Conservation (phyloP, 2,888 invertebrate genomes). For the Rotaria magnacalcarata region DNA sequence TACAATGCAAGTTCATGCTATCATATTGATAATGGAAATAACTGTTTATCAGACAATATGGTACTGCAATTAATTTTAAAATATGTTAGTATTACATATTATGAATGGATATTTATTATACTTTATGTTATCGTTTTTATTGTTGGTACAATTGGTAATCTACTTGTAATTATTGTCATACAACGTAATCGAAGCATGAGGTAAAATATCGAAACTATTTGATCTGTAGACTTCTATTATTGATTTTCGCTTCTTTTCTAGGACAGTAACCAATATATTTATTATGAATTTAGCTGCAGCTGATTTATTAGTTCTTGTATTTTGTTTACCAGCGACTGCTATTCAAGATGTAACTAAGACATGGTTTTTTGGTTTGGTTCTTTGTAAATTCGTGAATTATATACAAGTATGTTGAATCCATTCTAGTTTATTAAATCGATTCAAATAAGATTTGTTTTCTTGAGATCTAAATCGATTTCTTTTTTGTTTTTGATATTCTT, state of each 20-base stretch:
- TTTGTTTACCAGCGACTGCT: slow-evolving; percentile 44
- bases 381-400: slow-evolving; percentile 45
- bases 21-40: neutral
- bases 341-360: slow-evolving; percentile 42
- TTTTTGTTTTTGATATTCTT: too few species aligned
- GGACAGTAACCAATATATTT: slow-evolving; percentile 46
- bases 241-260: neutral
- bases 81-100: neutral
- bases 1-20: slow-evolving; percentile 9
- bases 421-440: too few species aligned
- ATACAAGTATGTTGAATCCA: slow-evolving; percentile 33
- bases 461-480: too few species aligned
- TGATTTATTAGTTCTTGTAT: slow-evolving; percentile 44
- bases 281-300: slow-evolving; percentile 46
- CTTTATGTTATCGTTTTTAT: slow-evolving; percentile 39
- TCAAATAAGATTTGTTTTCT: too few species aligned
- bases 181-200: slow-evolving; percentile 43
- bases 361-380: slow-evolving; percentile 44
- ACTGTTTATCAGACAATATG: neutral
- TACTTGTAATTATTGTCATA: slow-evolving; percentile 43
- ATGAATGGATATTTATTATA: slow-evolving; percentile 40
- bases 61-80: slow-evolving; percentile 14
- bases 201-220: neutral
- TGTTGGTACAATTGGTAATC: slow-evolving; percentile 43
- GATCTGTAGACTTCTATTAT: too few species aligned